Evolutionary conservation across 2,797 vertebrate species (phyloP).

Genomic region (Squalus acanthias): DNA sequence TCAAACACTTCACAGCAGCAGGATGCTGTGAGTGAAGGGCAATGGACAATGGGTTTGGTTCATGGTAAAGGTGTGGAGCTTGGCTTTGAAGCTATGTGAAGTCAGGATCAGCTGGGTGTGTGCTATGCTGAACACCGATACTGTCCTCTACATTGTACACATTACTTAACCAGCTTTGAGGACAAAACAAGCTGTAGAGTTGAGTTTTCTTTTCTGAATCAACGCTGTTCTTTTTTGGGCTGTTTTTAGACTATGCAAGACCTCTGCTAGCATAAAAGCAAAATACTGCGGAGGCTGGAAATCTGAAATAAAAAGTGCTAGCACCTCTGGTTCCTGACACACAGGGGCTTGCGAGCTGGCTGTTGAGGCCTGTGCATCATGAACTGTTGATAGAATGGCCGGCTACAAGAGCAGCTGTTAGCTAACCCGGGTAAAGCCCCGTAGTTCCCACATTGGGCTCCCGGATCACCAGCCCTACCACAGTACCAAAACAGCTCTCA

Average conservation of each 20-base stretch:
- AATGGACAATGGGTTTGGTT: constrained; percentile 13
- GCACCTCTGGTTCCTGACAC: not conserved
- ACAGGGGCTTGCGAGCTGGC: not conserved
- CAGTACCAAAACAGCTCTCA: too few relatives aligned
- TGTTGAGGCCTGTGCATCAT: not conserved
- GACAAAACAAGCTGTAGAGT: not conserved
- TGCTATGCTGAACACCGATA: not conserved
- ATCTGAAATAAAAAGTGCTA: not conserved
- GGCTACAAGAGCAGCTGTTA: not conserved
- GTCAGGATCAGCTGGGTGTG: constrained; percentile 1
- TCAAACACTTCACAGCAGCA: constrained; percentile 30
- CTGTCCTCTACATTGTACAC: not conserved
- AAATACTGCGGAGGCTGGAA: not conserved
- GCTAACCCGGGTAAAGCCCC: not conserved
- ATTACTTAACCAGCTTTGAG: constrained; percentile 12
- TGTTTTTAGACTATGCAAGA: not conserved
- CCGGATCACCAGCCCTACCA: not conserved
- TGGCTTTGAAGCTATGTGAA: not conserved
- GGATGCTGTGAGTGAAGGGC: not conserved
- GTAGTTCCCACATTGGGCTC: not conserved
- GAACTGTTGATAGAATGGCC: not conserved
- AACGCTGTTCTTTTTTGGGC: not conserved
- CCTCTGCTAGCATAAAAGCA: not conserved
- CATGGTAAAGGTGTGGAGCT: constrained; percentile 25
- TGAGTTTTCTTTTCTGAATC: not conserved